Evolutionary conservation across 1,140 invertebrate species (phyloP).

Genomic region (Drosophila kanapiae): DNA sequence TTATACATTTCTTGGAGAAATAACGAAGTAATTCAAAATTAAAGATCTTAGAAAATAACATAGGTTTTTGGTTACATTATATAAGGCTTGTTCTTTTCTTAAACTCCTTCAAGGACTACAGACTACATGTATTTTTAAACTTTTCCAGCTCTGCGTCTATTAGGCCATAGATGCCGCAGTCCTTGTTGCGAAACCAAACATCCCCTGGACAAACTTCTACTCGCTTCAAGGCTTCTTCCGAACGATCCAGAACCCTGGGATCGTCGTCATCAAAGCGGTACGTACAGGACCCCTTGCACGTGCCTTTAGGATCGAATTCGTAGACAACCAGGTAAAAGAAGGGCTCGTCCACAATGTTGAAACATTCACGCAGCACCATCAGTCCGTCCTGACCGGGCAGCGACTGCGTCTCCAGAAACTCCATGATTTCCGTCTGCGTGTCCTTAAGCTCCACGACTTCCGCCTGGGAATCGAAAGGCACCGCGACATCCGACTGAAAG

Average conservation of each 20-base stretch:
- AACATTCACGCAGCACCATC: conserved; percentile 38
- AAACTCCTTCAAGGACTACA: no score
- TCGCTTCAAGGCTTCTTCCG: conserved; percentile 17
- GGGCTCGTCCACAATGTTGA: not conserved
- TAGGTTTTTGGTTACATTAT: no score
- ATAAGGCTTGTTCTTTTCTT: no score
- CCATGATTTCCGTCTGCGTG: no score
- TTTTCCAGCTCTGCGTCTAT: not conserved
- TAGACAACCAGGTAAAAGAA: conserved; percentile 52
- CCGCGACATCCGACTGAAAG: no score
- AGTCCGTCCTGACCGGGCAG: not conserved
- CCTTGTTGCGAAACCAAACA: conserved; percentile 29
- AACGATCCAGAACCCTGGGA: conserved; percentile 33
- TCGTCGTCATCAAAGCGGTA: conserved; percentile 40
- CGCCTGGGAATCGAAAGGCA: no score
- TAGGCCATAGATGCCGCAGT: conserved; percentile 26
- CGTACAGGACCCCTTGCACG: conserved; percentile 34
- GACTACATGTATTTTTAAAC: no score
- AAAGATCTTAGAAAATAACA: no score
- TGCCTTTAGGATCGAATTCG: conserved; percentile 8
- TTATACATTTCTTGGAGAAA: no score
- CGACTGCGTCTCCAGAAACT: no score
- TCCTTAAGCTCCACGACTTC: no score
- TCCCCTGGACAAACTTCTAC: conserved; percentile 25
- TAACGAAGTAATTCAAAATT: no score